A percentile compares a stretch with the other conserved stretches of the same genome.
Evolutionary conservation across 2,113 vertebrate genomes (phyloP).

Genomic region (Perca flavescens): DNA sequence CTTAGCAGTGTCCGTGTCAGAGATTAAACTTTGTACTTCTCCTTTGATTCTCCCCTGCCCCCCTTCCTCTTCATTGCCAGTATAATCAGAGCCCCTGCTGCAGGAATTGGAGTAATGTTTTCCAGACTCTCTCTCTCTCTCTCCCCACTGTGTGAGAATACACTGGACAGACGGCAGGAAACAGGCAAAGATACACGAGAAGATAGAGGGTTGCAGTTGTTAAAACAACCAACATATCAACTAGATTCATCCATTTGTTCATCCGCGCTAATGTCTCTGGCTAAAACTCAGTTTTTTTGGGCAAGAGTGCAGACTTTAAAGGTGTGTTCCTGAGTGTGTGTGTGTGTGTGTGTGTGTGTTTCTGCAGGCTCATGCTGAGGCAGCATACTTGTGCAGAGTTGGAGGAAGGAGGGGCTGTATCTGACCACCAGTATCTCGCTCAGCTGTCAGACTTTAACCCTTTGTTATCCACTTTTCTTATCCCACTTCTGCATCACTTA

Average conservation of each 20-base stretch:
- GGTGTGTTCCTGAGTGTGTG: conserved; percentile 23
- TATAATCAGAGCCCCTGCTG: conserved; percentile 70
- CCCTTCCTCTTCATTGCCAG: conserved; percentile 36
- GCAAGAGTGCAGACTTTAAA: conserved; percentile 10
- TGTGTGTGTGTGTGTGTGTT: conserved; percentile 25
- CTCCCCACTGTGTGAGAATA: conserved; percentile 40
- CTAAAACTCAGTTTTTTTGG: not conserved
- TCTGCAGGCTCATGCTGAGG: conserved; percentile 72
- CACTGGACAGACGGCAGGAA: conserved; percentile 39
- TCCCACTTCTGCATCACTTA: not conserved
- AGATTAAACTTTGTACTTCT: conserved; percentile 24
- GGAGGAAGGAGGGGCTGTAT: conserved; percentile 53
- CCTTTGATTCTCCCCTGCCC: conserved; percentile 5
- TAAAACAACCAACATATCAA: conserved; percentile 3
- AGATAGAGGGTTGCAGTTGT: conserved; percentile 13
- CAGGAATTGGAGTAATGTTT: conserved; percentile 81
- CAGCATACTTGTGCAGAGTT: conserved; percentile 67
- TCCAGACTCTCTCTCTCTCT: conserved; percentile 70
- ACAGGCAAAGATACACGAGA: conserved; percentile 30
- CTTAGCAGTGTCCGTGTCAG: conserved; percentile 5
- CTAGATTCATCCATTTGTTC: not conserved
- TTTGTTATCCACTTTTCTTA: conserved; percentile 18
- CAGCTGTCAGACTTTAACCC: conserved; percentile 74
- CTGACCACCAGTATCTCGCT: conserved; percentile 58
- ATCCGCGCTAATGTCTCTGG: conserved; percentile 6